Conservation (phyloP, 2,797 vertebrate genomes). For the Astyanax mexicanus region DNA sequence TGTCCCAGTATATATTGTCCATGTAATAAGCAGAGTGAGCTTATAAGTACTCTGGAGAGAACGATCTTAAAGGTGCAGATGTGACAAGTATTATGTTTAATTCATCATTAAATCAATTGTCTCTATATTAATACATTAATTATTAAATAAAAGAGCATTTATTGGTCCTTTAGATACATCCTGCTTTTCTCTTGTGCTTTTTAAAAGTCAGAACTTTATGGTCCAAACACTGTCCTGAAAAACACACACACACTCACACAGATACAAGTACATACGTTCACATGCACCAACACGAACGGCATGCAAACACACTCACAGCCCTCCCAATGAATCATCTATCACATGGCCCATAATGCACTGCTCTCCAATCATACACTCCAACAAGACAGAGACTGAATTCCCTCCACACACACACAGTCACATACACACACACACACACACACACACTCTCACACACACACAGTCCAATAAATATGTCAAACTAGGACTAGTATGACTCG, state of each 20-base stretch:
- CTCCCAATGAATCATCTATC: constrained; percentile 44
- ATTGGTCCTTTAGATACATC: no score
- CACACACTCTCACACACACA: constrained; percentile 9
- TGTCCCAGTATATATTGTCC: no score
- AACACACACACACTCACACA: not conserved
- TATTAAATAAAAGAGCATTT: no score
- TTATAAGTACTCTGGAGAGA: no score
- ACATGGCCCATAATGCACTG: not conserved
- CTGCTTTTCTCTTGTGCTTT: not conserved
- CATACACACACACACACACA: not conserved
- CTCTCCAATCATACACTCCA: not conserved
- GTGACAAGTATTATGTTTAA: no score
- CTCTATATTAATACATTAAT: no score
- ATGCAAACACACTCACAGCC: constrained; percentile 22
- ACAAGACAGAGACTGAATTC: not conserved
- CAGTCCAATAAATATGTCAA: constrained; percentile 16
- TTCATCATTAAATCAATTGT: no score
- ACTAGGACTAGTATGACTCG: not conserved
- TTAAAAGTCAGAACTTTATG: no score
- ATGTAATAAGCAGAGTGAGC: no score
- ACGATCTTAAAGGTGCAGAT: no score
- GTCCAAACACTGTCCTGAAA: no score
- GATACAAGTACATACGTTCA: constrained; percentile 2
- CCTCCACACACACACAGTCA: constrained; percentile 18
- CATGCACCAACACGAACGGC: constrained; percentile 51